phyloP scores from a whole-genome alignment of 2,888 invertebrate genomes.

The Caradrina kadenii region DNA sequence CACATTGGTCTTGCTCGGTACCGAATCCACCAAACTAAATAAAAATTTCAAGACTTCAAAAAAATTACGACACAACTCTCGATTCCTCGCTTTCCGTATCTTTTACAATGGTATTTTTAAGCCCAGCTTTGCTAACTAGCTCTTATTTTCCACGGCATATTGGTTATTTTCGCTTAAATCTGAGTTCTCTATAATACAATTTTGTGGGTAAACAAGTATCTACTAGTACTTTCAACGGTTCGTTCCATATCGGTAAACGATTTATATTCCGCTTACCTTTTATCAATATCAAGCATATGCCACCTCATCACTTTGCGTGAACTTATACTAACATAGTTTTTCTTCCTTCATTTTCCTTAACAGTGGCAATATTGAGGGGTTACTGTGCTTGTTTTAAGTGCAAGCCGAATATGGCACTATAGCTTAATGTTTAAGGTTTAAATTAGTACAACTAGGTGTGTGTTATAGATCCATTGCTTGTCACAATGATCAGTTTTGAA shows the following conservation, averaged over 20 bases:
- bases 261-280: conserved; percentile 17
- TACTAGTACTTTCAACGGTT: background rate
- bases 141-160: background rate
- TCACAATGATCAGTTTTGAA: background rate
- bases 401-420: background rate
- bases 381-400: background rate
- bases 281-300: conserved; percentile 23
- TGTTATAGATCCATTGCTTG: background rate
- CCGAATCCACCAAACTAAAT: too few relatives aligned
- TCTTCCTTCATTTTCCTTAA: conserved; percentile 1
- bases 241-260: conserved; percentile 15
- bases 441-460: background rate
- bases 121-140: too few relatives aligned
- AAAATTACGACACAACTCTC: too few relatives aligned
- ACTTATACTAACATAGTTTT: background rate
- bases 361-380: background rate
- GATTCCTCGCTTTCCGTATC: too few relatives aligned
- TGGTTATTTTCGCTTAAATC: background rate
- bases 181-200: background rate
- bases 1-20: too few relatives aligned
- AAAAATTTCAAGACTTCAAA: too few relatives aligned
- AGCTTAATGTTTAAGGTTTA: background rate
- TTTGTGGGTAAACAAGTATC: background rate
- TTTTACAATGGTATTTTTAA: too few relatives aligned
- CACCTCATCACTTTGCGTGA: conserved; percentile 15